Evolutionary conservation across 2,797 vertebrate genomes (phyloP).

Genomic region (Sebastes vulpes): DNA sequence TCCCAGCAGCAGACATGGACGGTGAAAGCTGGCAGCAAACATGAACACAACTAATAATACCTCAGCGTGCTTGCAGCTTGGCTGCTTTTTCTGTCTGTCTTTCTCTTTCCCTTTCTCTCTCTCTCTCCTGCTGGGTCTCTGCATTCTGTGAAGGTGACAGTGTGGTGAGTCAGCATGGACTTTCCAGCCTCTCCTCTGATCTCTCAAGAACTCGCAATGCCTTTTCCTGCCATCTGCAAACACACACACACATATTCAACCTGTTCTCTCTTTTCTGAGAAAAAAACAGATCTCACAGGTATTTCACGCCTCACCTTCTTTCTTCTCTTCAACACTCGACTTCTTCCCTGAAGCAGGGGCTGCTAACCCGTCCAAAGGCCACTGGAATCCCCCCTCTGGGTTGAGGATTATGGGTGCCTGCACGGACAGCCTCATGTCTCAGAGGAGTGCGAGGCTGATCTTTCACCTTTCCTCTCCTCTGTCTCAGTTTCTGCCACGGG

Average conservation of each 20-base stretch:
- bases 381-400: constrained; percentile 51
- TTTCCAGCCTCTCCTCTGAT: constrained; percentile 77
- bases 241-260: constrained; percentile 3
- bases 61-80: constrained; percentile 7
- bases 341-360: constrained; percentile 50
- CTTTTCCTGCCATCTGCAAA: constrained; percentile 63
- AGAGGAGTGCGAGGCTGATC: constrained; percentile 61
- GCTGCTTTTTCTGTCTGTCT: constrained; percentile 10
- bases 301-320: constrained; percentile 64
- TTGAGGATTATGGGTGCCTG: constrained; percentile 37
- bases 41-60: constrained; percentile 62
- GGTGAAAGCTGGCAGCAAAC: constrained; percentile 66
- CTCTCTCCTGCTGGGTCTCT: neutral
- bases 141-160: constrained; percentile 63
- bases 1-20: constrained; percentile 48
- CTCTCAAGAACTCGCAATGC: constrained; percentile 41
- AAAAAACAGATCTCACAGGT: constrained; percentile 47
- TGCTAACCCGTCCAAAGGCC: constrained; percentile 10
- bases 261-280: constrained; percentile 27
- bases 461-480: constrained; percentile 68
- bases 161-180: constrained; percentile 77
- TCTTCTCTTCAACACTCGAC: constrained; percentile 41
- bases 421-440: constrained; percentile 64
- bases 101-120: neutral
- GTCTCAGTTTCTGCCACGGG: constrained; percentile 42